A percentile compares a stretch with the other conserved stretches of the same genome.
Conservation (phyloP, 1,140 invertebrate species). For the Anoplophora glabripennis region DNA sequence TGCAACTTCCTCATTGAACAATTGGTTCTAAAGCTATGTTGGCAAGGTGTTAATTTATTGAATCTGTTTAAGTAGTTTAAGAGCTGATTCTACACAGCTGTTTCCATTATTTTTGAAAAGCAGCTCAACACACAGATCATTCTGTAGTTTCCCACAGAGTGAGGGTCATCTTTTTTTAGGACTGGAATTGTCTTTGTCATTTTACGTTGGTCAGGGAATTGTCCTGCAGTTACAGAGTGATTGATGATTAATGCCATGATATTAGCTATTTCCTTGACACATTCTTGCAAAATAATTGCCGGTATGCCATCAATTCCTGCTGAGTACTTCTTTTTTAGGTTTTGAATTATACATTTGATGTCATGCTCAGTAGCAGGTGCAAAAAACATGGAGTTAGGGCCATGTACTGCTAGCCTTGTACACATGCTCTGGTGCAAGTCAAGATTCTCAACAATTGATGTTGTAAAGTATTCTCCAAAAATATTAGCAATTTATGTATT, state of each 20-base stretch:
- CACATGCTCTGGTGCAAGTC: neutral
- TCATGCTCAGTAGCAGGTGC: neutral
- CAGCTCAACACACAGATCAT: no score
- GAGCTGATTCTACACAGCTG: neutral
- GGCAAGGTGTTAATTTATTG: neutral
- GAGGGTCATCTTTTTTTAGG: neutral
- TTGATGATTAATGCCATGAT: neutral
- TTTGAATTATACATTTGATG: conserved; percentile 1
- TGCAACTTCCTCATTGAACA: no score
- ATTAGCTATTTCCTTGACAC: neutral
- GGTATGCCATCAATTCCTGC: neutral
- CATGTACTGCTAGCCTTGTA: neutral
- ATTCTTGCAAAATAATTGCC: conserved; percentile 1
- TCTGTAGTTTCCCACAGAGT: no score
- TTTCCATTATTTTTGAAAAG: neutral
- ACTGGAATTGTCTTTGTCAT: neutral
- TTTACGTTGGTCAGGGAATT: conserved; percentile 2
- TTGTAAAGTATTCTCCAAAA: conserved; percentile 2
- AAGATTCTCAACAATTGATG: neutral
- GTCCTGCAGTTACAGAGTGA: neutral
- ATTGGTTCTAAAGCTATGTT: neutral
- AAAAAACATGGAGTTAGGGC: neutral
- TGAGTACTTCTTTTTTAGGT: conserved; percentile 8
- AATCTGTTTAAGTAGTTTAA: neutral
- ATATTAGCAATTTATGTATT: neutral